A percentile compares a stretch with the other conserved stretches of the same genome.
These are phyloP conservation scores for Hippocampus comes DNA, from an alignment of 2,113 vertebrate genomes.

Conservation along the genomic window DNA sequence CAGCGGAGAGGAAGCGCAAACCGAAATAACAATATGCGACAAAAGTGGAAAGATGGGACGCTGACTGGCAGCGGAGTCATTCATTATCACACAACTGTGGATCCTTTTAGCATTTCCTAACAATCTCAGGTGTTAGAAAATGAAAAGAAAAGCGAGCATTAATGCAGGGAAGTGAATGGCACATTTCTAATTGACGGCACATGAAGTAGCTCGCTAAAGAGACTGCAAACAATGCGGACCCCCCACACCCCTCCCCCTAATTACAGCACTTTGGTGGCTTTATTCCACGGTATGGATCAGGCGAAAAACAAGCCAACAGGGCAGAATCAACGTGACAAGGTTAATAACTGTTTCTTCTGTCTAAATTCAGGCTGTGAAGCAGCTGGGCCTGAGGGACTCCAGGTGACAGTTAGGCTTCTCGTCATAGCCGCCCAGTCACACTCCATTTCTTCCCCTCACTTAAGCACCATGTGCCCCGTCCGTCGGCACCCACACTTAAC, in stretches of 20 bases:
- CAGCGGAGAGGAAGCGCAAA: constrained; percentile 12
- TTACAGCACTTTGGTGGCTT: constrained; percentile 41
- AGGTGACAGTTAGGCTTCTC: constrained; percentile 65
- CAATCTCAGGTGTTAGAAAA: constrained; percentile 59
- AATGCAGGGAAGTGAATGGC: constrained; percentile 46
- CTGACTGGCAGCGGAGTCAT: constrained; percentile 47
- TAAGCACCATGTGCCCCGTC: constrained; percentile 17
- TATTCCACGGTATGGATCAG: constrained; percentile 52
- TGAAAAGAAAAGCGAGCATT: constrained; percentile 58
- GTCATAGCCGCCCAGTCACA: constrained; percentile 65
- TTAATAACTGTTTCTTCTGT: constrained; percentile 68
- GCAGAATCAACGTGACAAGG: constrained; percentile 66
- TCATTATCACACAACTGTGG: constrained; percentile 61
- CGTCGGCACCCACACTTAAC: constrained; percentile 31
- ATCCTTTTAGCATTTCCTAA: constrained; percentile 49
- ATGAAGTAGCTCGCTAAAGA: not conserved
- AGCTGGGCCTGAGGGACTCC: constrained; percentile 55
- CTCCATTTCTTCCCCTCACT: constrained; percentile 57
- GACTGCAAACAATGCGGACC: not conserved
- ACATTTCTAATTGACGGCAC: constrained; percentile 27
- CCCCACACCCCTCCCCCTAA: not conserved
- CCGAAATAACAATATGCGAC: constrained; percentile 41
- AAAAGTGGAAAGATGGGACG: constrained; percentile 46
- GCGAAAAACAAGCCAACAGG: constrained; percentile 42
- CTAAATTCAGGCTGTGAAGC: constrained; percentile 56